These are phyloP conservation scores for Caenorhabditis panamensis DNA, from an alignment of 2,888 invertebrate species.

Conservation along the genomic window DNA sequence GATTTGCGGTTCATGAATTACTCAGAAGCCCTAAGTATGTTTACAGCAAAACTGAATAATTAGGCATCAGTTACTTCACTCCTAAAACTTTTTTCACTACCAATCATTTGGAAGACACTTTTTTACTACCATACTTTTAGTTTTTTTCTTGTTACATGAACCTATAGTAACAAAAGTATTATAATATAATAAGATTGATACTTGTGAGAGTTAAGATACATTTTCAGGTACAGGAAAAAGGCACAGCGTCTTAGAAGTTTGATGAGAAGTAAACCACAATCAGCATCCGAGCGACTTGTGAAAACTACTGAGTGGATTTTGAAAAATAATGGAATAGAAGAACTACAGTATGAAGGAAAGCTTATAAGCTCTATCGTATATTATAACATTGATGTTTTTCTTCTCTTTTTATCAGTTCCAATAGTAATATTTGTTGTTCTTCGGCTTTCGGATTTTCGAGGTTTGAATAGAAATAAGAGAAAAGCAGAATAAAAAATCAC, in stretches of 20 bases:
- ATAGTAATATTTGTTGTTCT: constrained; percentile 36
- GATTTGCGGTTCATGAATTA: constrained; percentile 55
- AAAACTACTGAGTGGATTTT: constrained; percentile 66
- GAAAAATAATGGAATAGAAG: constrained; percentile 64
- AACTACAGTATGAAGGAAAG: constrained; percentile 58
- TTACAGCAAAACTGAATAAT: too few relatives aligned
- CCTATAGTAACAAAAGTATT: too few relatives aligned
- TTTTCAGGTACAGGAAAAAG: constrained; percentile 62
- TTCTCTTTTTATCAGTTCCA: constrained; percentile 1
- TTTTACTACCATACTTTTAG: too few relatives aligned
- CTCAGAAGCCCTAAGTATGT: constrained; percentile 46
- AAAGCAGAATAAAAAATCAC: constrained; percentile 3
- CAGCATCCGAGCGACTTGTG: constrained; percentile 62
- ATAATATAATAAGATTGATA: too few relatives aligned
- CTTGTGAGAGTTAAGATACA: too few relatives aligned
- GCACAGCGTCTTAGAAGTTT: constrained; percentile 62
- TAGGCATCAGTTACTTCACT: too few relatives aligned
- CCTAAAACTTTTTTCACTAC: too few relatives aligned
- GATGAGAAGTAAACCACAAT: constrained; percentile 64
- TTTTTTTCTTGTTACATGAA: too few relatives aligned
- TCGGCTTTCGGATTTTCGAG: constrained; percentile 27
- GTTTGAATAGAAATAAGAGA: constrained; percentile 8
- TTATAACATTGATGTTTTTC: constrained; percentile 50
- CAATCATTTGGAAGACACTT: too few relatives aligned
- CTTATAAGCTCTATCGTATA: constrained; percentile 36